A percentile compares a stretch with the other conserved stretches of the same genome.
Conservation (phyloP, 2,888 invertebrate genomes). For the Eristalis arbustorum region DNA sequence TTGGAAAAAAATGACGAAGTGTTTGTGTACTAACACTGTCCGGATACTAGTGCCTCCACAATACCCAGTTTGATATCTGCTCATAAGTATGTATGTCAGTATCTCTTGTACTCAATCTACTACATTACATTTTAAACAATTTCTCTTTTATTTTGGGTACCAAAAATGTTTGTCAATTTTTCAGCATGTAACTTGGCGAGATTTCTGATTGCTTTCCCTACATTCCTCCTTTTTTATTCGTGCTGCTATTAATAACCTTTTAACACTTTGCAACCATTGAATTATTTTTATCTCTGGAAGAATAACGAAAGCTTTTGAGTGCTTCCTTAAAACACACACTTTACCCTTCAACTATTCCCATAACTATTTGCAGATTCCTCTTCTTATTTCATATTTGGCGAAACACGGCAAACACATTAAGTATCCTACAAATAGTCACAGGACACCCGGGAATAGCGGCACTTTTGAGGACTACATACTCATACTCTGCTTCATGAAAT, state of each 20-base stretch:
- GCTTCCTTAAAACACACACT: background rate
- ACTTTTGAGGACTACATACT: background rate
- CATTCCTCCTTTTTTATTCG: background rate
- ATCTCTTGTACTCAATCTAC: too few relatives aligned
- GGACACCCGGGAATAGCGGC: too few relatives aligned
- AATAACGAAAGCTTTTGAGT: background rate
- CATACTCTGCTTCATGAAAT: background rate
- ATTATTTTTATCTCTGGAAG: background rate
- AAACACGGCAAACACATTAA: background rate
- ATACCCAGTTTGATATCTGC: too few relatives aligned
- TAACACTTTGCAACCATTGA: background rate
- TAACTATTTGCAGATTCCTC: background rate
- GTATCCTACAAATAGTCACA: background rate
- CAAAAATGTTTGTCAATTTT: too few relatives aligned
- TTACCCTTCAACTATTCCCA: background rate
- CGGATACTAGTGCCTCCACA: too few relatives aligned
- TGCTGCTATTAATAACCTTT: background rate
- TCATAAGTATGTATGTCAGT: too few relatives aligned
- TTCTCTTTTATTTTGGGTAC: background rate
- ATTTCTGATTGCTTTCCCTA: background rate
- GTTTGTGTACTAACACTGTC: too few relatives aligned
- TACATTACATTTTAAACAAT: too few relatives aligned
- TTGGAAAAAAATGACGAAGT: too few relatives aligned
- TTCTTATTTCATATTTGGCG: background rate
- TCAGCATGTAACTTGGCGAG: background rate